Conservation (phyloP, 37 sponge, comb jelly and placozoan genomes). For the Diacarnus erythraeanus region DNA sequence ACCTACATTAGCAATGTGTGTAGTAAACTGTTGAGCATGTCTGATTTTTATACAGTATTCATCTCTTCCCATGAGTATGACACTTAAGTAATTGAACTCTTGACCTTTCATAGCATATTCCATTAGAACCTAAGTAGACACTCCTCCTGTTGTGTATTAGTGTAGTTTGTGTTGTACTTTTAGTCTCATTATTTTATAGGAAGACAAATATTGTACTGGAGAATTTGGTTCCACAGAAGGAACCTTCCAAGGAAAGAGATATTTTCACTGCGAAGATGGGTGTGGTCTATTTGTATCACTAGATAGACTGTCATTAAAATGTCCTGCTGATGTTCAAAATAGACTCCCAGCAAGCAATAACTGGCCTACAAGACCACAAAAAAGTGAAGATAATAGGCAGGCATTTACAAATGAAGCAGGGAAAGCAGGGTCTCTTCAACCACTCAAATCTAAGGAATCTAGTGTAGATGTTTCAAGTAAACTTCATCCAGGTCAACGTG, state of each 20-base stretch:
- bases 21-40: too few relatives aligned
- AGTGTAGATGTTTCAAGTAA: background rate
- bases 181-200: constrained; percentile 11
- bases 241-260: constrained; percentile 15
- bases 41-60: too few relatives aligned
- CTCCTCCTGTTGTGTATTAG: too few relatives aligned
- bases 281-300: constrained; percentile 23
- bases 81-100: too few relatives aligned
- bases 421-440: background rate
- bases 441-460: background rate
- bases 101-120: background rate
- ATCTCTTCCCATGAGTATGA: too few relatives aligned
- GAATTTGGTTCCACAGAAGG: constrained; percentile 52
- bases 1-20: too few relatives aligned
- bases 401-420: background rate
- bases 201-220: constrained; percentile 2
- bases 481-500: constrained; percentile 23
- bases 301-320: background rate
- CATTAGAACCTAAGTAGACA: background rate
- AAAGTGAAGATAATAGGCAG: too few relatives aligned
- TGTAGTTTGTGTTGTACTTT: background rate
- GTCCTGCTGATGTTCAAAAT: background rate
- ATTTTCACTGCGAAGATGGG: constrained; percentile 47
- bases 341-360: too few relatives aligned
- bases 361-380: too few relatives aligned